Conservation (phyloP, 2,888 invertebrate genomes). For the Malachius bipustulatus region DNA sequence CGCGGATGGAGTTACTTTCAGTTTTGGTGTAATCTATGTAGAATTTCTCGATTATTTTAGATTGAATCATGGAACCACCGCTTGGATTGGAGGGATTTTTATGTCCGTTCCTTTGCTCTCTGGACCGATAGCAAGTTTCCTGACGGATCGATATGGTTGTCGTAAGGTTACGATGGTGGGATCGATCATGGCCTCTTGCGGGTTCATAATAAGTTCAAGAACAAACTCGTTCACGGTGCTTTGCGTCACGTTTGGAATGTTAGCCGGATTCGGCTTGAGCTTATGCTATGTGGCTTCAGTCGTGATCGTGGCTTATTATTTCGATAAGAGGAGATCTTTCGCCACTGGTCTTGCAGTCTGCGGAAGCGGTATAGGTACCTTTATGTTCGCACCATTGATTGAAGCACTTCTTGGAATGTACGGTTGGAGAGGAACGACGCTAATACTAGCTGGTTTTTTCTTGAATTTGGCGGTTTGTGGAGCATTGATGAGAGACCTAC, state of each 20-base stretch:
- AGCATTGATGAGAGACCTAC: conserved; percentile 65
- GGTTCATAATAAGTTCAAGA: conserved; percentile 67
- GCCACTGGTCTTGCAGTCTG: conserved; percentile 81
- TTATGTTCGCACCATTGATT: conserved; percentile 72
- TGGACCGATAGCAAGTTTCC: conserved; percentile 73
- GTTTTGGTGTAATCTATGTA: conserved; percentile 81
- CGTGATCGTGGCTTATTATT: conserved; percentile 82
- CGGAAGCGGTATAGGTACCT: conserved; percentile 81
- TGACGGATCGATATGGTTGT: conserved; percentile 76
- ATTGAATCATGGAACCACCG: conserved; percentile 74
- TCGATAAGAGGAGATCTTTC: conserved; percentile 70
- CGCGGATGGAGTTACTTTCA: conserved; percentile 86
- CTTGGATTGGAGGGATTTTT: conserved; percentile 82
- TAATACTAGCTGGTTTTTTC: conserved; percentile 71
- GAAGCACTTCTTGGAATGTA: conserved; percentile 62
- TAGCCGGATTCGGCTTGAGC: conserved; percentile 75
- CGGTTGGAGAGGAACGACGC: conserved; percentile 72
- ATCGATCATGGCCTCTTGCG: conserved; percentile 59
- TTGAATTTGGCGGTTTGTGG: conserved; percentile 74
- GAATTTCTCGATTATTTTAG: conserved; percentile 77
- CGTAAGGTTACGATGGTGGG: conserved; percentile 67
- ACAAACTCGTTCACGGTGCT: conserved; percentile 64
- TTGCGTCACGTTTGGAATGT: conserved; percentile 70
- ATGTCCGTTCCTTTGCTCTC: conserved; percentile 83
- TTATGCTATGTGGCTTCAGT: conserved; percentile 84